Base-by-base conservation (phyloP, 2,888 invertebrate genomes). In the Scelioninae gen. 1 region DNA sequence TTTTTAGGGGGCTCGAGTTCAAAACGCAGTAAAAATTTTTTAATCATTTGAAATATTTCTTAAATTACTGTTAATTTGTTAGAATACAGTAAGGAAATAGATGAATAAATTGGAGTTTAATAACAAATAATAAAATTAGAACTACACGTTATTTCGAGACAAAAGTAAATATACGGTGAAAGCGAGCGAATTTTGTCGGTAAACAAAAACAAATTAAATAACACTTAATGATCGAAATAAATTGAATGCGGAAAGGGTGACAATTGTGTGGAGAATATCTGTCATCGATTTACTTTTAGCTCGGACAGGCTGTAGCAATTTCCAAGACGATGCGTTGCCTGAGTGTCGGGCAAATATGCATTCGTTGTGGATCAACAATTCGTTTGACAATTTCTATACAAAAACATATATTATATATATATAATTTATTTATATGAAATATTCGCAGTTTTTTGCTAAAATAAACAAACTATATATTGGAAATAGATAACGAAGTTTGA, bases 321-420 rank as follows among this genome's bases (percentile, higher is more conserved):
- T 75, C 65, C 75, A 78, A 83, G 82, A 79, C 47, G 75, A 56
- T 68, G 66, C 55, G 51, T 66, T 74, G 62, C 56, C 56, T 45
- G 47, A 83, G 82, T 75, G 83, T 62, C 60, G 60, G 55, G 75
- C 71, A 83, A 83, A 83, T 79, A 79, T 56, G 58, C 83, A 71
- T 75, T 68, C 49, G 31, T 55, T 71, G 51, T 60, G 78, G 58
- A 83, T 79, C 75, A 75, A 79, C 75, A 75, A 75, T 78, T 65
- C 60, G 51, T 78, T 69, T 45, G 65, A 75, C 55, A 58, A 51
- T 66, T 11, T 31, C 66, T 55, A 1, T 4, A 23, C 23, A 23
- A 23, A 23, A 23, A 23, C 23, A 55, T 69, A 29, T 23, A 47
- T 49, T 38, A 75, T 16, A 66, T 16, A 49, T 60, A 31, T 16